These are phyloP conservation scores for Luperina testacea DNA, from an alignment of 2,888 invertebrate species.

Conservation along the genomic window DNA sequence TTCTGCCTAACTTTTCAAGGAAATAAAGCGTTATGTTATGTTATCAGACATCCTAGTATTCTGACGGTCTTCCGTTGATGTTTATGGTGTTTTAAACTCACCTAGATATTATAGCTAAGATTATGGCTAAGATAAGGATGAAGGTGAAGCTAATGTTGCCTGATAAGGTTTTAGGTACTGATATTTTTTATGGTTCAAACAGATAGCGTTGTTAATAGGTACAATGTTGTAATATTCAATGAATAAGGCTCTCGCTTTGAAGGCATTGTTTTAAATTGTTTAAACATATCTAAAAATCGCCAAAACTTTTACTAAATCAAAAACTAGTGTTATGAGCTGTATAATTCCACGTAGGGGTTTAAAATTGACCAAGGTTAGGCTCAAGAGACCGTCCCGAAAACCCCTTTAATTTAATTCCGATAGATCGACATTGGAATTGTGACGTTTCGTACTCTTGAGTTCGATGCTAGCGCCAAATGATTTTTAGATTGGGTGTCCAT, in stretches of 20 bases:
- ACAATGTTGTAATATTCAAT: slow-evolving; percentile 3
- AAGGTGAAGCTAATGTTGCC: slow-evolving; percentile 49
- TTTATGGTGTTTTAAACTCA: slow-evolving; percentile 53
- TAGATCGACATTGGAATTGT: too few species aligned
- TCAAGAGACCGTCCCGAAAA: not conserved
- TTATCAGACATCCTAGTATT: slow-evolving; percentile 58
- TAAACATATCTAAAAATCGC: not conserved
- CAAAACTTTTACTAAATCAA: not conserved
- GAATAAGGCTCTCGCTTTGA: not conserved
- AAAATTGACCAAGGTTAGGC: not conserved
- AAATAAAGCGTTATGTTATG: too few species aligned
- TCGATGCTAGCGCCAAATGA: too few species aligned
- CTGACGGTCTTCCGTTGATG: slow-evolving; percentile 39
- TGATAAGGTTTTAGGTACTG: slow-evolving; percentile 38
- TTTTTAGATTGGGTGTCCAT: too few species aligned
- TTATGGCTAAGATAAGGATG: slow-evolving; percentile 50
- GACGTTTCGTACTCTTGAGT: too few species aligned
- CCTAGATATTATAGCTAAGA: slow-evolving; percentile 25
- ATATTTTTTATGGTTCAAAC: slow-evolving; percentile 15
- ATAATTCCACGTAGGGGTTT: not conserved
- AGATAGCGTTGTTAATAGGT: not conserved
- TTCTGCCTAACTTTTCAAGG: too few species aligned
- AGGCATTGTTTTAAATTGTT: not conserved
- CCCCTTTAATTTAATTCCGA: too few species aligned
- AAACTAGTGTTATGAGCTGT: not conserved